Evolutionary conservation across 2,113 vertebrate species (phyloP), one percentile per base, ranked within the genome.

Genomic region (Pithys albifrons): DNA sequence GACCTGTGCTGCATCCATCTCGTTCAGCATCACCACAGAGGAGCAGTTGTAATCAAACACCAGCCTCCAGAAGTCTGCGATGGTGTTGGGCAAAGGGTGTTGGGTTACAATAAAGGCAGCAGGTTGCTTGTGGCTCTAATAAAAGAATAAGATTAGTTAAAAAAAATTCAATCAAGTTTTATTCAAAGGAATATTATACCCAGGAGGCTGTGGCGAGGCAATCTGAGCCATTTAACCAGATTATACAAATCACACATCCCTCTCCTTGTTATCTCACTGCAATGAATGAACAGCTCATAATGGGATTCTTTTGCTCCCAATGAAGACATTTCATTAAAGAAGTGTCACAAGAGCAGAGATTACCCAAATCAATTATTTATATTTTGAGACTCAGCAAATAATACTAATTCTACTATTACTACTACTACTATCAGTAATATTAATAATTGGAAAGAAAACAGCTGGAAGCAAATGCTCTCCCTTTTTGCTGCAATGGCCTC

Each of bases 31-130:
- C 81, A 99, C 99, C 12, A 99, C 98, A 1, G 99, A 99, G 62
- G 99, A 99, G 97, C 99, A 99, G 98, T 99, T 99, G 93, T 99
- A 99, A 94, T 99, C 99, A 24, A 99, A 99, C 97, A 99, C 99
- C 96, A 99, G 97, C 97, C 99, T 99, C 99, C 99, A 99, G 98
- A 99, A 99, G 96, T 99, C 99, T 3, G 99, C 98, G 91, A 99
- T 98, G 12, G 99, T 99, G 98, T 99, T 99, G 95, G 99, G 99
- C 89, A 99, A 97, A 71, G 99, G 99, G 96, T 99, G 99, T 71
- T 99, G 99, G 71, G 99, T 99, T 94, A 99, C 99, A 71, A 99
- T 99, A 92, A 99, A 99, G 97, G 99, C 99, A 10, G 99, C 99
- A 35, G 99, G 99, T 98, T 99, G 99, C 97, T 99, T 99, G 98